These are phyloP conservation scores for Capitulum mitella DNA, from an alignment of 2,888 invertebrate genomes.

Conservation along the genomic window DNA sequence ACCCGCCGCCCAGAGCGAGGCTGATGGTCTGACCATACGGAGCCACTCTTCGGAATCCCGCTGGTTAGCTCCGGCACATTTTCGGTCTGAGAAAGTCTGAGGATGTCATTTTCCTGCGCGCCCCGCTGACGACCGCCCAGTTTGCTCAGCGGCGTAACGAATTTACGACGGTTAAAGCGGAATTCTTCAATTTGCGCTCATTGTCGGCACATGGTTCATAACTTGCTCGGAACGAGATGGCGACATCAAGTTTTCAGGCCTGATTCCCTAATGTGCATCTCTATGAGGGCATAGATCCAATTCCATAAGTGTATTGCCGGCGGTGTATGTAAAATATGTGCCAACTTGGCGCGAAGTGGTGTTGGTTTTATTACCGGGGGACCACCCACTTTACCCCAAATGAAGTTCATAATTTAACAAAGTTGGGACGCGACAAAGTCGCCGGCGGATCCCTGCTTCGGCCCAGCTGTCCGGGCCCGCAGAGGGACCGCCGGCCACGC, in stretches of 20 bases:
- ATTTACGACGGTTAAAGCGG: not conserved
- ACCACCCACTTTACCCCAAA: conserved; percentile 20
- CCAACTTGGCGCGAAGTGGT: conserved; percentile 19
- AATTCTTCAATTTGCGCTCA: not conserved
- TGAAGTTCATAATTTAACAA: conserved; percentile 22
- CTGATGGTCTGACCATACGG: no score
- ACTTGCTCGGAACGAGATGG: not conserved
- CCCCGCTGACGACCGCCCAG: no score
- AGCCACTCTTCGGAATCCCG: no score
- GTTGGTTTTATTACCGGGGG: conserved; percentile 5
- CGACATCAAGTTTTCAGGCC: conserved; percentile 13
- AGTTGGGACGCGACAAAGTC: conserved; percentile 9
- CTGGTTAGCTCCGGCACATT: no score
- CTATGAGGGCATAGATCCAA: not conserved
- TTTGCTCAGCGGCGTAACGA: not conserved
- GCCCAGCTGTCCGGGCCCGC: not conserved
- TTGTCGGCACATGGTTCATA: not conserved
- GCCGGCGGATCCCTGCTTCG: not conserved
- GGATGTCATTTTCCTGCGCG: no score
- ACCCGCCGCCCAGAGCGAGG: no score
- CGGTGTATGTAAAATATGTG: conserved; percentile 18
- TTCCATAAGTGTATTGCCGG: conserved; percentile 13
- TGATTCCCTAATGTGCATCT: not conserved
- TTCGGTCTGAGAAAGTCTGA: no score
- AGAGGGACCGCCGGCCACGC: not conserved